Evolutionary conservation across 2,888 invertebrate species (phyloP), one percentile per base, ranked within the genome.

Genomic region (Hartigia nigra): DNA sequence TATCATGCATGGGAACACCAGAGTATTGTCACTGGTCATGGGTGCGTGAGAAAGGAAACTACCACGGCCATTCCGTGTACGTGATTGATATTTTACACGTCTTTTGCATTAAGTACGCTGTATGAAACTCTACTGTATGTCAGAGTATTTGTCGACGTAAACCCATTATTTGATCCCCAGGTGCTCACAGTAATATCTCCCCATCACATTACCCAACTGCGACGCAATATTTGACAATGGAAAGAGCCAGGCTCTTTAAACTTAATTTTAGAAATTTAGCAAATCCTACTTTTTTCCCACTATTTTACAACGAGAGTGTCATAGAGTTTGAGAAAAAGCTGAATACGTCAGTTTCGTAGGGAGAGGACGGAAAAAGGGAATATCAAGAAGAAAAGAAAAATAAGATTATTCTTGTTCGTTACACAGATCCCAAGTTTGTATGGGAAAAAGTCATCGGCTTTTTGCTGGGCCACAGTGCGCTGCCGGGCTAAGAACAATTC

Each of bases 401-500:
- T 9, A 23, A 2, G 9, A 55, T 55, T 9, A 55, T 9, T 55
- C 9, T 23, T 55, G 23, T 14, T 23, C 23, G 55, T 55, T 23
- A 55, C 9, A 1, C 5, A 23, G 55, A 55, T 23, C 23, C 2
- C 23, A 23, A 55, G 2, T 55, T 23, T 23, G 9, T 55, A 55
- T 23, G 55, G 23, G 0, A 3, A 23, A 75, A 69, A 36, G 32
- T 69, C 35, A 69, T 2, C 32, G 69, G 72, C 74, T 83, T 82
- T 80, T 76, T 79, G 75, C 39, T 72, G 39, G 72, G 74, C 80
- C 83, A 82, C 75, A 80, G 78, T 70, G 75, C 83, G 69, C 75
- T 74, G 23, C 23, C 74, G 36, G 31, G 39, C 72, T 78, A 34
- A 74, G 78, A 34, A 69, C 79, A 80, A 81, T 84, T 76, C 36